Percentiles rank a stretch among this genome's conserved stretches.
Evolutionary conservation across 2,797 vertebrate species (phyloP).

Genomic region (Acanthornis magna): DNA sequence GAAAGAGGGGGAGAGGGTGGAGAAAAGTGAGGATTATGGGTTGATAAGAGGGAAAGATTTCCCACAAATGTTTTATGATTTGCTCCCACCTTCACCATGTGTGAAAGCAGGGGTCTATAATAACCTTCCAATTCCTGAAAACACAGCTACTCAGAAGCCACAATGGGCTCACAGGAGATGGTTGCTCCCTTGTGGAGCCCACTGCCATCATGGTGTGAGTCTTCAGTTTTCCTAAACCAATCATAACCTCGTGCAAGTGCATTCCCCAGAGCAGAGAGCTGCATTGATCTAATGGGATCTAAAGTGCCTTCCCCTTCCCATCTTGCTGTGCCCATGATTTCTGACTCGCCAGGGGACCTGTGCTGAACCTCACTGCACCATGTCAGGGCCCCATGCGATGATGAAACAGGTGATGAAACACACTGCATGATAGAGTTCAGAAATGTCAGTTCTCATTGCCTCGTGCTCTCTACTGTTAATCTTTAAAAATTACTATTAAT

Average conservation of each 20-base stretch:
- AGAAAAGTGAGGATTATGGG: neutral
- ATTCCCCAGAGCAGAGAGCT: neutral
- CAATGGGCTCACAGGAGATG: neutral
- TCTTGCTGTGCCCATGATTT: neutral
- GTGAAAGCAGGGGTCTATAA: neutral
- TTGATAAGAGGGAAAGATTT: neutral
- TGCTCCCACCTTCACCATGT: neutral
- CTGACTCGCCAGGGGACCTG: neutral
- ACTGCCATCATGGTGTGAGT: rapidly evolving
- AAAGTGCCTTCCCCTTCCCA: neutral
- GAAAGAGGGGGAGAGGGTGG: neutral
- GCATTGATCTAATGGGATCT: neutral
- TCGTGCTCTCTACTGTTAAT: neutral
- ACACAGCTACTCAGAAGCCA: neutral
- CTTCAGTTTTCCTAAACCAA: neutral
- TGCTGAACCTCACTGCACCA: rapidly evolving
- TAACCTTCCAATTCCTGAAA: neutral
- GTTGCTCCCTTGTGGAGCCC: rapidly evolving
- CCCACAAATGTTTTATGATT: neutral
- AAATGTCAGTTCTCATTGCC: neutral
- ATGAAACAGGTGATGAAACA: neutral
- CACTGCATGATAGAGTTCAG: neutral
- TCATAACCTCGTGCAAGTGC: rapidly evolving
- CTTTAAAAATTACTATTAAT: neutral
- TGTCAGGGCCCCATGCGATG: rapidly evolving